A percentile compares a stretch with the other conserved stretches of the same genome.
Conservation (phyloP, 1,140 invertebrate genomes). For the Trinorchestia longiramus region DNA sequence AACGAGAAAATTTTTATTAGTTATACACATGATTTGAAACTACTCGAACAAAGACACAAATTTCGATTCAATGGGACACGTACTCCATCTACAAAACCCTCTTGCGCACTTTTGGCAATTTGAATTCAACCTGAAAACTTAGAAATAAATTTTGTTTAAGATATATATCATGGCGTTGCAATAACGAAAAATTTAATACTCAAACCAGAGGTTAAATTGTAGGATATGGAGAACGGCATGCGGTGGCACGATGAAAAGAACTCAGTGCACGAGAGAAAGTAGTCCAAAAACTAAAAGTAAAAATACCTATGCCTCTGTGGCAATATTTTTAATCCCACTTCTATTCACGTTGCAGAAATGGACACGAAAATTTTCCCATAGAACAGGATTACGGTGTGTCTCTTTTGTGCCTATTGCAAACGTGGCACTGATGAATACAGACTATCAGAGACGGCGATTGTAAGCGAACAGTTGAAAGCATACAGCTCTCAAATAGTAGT, state of each 20-base stretch:
- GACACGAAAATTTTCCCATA: neutral
- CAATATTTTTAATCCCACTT: neutral
- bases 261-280: neutral
- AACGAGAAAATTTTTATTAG: neutral
- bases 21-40: neutral
- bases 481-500: neutral
- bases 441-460: neutral
- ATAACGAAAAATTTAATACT: neutral
- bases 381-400: neutral
- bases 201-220: neutral
- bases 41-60: neutral
- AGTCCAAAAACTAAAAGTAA: neutral
- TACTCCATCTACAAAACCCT: neutral
- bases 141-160: neutral
- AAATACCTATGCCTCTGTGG: neutral
- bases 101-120: neutral
- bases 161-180: neutral
- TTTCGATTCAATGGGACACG: neutral
- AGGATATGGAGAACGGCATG: neutral
- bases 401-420: neutral
- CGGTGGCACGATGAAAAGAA: neutral
- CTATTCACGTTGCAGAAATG: neutral
- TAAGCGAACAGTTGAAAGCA: neutral
- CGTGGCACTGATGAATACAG: neutral
- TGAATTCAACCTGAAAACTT: neutral